Base-by-base conservation (phyloP, 2,888 invertebrate species). In the Drosophila acutilabella region DNA sequence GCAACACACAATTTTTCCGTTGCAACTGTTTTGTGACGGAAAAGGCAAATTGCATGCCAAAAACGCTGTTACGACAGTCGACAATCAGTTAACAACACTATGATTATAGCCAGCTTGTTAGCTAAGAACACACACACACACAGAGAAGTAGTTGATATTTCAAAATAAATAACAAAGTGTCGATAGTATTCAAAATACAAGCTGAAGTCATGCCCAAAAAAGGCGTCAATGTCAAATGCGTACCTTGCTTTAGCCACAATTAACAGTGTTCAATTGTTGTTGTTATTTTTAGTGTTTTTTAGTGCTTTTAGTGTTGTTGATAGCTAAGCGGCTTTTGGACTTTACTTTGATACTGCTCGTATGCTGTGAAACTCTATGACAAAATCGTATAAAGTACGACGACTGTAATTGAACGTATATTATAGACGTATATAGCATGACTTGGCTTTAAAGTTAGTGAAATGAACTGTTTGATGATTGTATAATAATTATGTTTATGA, bases 241-340 rank as follows among this genome's bases (percentile, higher is more conserved):
- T 68, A 62, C 67, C 64, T 83, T 83, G 72, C 69, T 71, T 71
- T 75, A 40, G 54, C 45, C 65, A 64, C 67, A 75, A 75, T 84
- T 70, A 78, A 68, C 61, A 57, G 66, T 64, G 47, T 64, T 67
- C 48, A 23, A 40, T 57, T 47, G 50, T 26, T 59, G 33, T 48
- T 26, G 38, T 48, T 51, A 58, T 41, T 61, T 51, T 40, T 42
- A 51, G 7, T 30, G 26, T 30, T 8, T 7, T 30, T 30, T 30
- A 36, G 7, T 26, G 26, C 7, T 52, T 30, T 30, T 30, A 44
- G 7, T 20, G 42, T 64, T 54, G 54, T 26, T 38, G 41, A 8
- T 51, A 36, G 38, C 44, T 67, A 56, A 62, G 62, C 62, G 62
- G 53, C 61, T 61, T 75, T 70, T 67, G 56, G 58, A 62, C 61